phyloP scores from a whole-genome alignment of 2,888 invertebrate genomes.

The Drosophila formosana region DNA sequence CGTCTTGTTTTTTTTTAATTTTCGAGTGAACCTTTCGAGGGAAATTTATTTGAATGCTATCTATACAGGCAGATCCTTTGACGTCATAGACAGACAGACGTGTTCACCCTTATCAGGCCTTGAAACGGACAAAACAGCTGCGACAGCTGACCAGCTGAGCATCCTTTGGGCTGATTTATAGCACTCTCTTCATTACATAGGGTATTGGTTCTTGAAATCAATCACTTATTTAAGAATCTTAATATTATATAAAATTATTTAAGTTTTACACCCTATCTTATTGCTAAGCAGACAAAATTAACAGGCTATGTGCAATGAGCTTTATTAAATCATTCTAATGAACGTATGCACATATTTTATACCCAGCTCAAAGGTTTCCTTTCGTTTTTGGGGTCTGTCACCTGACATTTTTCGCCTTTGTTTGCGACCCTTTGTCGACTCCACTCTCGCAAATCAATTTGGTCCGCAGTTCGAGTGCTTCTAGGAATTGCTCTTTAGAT shows the following conservation, averaged over 20 bases:
- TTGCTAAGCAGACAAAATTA: not conserved
- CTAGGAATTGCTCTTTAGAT: constrained; percentile 10
- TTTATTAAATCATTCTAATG: not conserved
- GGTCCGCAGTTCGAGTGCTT: constrained; percentile 19
- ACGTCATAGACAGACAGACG: constrained; percentile 44
- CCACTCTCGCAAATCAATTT: constrained; percentile 13
- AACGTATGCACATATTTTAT: not conserved
- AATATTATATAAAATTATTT: too few species aligned
- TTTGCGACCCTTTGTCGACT: constrained; percentile 8
- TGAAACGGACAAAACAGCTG: constrained; percentile 24
- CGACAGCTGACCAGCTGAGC: constrained; percentile 1
- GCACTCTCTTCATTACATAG: not conserved
- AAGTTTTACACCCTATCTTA: not conserved
- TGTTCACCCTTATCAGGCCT: constrained; percentile 47
- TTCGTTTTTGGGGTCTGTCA: constrained; percentile 6
- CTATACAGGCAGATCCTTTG: constrained; percentile 20
- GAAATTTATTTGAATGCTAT: constrained; percentile 18
- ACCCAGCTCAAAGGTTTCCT: constrained; percentile 6
- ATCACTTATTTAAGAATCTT: not conserved
- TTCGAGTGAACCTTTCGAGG: constrained; percentile 15
- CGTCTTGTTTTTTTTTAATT: not conserved
- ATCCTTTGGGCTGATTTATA: not conserved
- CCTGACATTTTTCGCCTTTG: constrained; percentile 13
- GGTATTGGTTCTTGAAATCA: not conserved
- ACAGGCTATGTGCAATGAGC: not conserved